These are phyloP conservation scores for Pseudomyrmex gracilis DNA, from an alignment of 1,140 invertebrate genomes.

Conservation along the genomic window DNA sequence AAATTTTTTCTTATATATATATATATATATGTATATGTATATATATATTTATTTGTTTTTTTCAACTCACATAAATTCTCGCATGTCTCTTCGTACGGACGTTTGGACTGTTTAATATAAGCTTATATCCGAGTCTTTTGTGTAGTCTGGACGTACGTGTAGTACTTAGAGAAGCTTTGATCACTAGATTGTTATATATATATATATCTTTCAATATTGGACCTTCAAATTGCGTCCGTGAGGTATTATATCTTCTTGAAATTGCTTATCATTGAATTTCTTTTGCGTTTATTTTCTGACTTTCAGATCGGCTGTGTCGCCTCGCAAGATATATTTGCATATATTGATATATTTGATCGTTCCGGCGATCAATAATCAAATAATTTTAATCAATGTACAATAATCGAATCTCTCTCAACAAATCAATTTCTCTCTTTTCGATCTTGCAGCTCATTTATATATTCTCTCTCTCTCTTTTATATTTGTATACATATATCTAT, in stretches of 20 bases:
- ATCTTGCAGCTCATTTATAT: conserved; percentile 10
- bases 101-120: conserved; percentile 5
- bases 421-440: no score
- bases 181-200: not conserved
- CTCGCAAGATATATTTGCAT: conserved; percentile 43
- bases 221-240: not conserved
- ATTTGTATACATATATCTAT: conserved; percentile 7
- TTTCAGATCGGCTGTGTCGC: conserved; percentile 3
- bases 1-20: not conserved
- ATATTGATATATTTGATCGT: conserved; percentile 37
- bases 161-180: not conserved
- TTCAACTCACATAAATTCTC: conserved; percentile 8
- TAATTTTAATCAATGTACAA: conserved; percentile 42
- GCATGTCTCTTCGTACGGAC: conserved; percentile 4
- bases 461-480: conserved; percentile 18
- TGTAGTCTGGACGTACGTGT: not conserved
- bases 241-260: not conserved
- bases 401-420: not conserved
- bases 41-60: not conserved
- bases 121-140: conserved; percentile 1
- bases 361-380: conserved; percentile 49
- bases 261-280: not conserved
- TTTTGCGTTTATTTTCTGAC: not conserved
- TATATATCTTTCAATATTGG: not conserved
- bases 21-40: not conserved